Conservation (phyloP, 2,113 vertebrate genomes). For the Caloenas nicobarica region DNA sequence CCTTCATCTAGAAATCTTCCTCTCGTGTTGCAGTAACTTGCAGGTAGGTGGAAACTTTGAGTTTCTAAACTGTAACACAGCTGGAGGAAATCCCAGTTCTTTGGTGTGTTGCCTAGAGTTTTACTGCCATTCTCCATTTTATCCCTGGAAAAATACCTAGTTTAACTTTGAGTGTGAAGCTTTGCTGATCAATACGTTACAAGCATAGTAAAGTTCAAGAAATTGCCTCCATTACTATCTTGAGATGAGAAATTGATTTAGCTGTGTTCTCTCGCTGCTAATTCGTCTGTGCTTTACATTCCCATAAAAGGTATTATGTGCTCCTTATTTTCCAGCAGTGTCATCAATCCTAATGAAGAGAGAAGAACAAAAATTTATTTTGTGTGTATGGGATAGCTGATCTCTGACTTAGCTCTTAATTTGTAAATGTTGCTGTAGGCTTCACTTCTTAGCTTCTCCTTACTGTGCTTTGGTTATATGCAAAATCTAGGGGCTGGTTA, state of each 20-base stretch:
- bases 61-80: neutral
- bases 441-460: neutral
- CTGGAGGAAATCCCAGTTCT: neutral
- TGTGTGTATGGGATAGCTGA: conserved; percentile 1
- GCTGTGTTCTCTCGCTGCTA: conserved; percentile 38
- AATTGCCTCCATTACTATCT: conserved; percentile 57
- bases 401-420: conserved; percentile 47
- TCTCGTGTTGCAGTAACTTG: neutral
- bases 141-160: neutral
- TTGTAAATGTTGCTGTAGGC: conserved; percentile 8
- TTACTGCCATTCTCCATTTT: conserved; percentile 2
- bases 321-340: conserved; percentile 32
- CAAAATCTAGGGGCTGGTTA: neutral
- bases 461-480: neutral
- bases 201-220: conserved; percentile 57
- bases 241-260: conserved; percentile 68
- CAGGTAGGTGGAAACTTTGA: neutral
- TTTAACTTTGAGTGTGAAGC: neutral
- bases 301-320: conserved; percentile 51
- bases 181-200: conserved; percentile 47
- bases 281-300: conserved; percentile 34
- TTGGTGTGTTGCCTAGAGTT: neutral
- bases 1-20: neutral
- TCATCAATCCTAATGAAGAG: conserved; percentile 55
- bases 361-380: conserved; percentile 18